Percentiles rank a stretch among this genome's conserved stretches.
Evolutionary conservation across 1,140 invertebrate species (phyloP).

Genomic region (Ephestia elutella): DNA sequence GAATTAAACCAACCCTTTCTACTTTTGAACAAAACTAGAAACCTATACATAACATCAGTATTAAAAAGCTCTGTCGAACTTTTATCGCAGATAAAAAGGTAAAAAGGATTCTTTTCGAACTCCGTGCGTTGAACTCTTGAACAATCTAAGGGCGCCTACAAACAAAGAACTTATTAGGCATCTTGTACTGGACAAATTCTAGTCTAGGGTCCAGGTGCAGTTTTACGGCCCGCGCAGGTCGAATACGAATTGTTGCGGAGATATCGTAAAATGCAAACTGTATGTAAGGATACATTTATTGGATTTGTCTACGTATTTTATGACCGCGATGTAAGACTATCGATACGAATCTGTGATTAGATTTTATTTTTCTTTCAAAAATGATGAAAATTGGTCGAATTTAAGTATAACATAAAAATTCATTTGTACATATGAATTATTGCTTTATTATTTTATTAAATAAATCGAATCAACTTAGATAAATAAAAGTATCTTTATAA

Average conservation of each 20-base stretch:
- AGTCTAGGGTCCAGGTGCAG: constrained; percentile 7
- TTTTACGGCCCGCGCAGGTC: constrained; percentile 23
- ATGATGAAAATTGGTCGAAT: too few relatives aligned
- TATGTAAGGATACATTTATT: constrained; percentile 13
- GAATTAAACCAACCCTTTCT: neutral
- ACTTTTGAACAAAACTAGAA: neutral
- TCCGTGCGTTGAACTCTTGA: constrained; percentile 13
- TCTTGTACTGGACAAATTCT: constrained; percentile 43
- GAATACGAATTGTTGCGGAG: constrained; percentile 59
- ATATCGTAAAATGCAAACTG: constrained; percentile 55
- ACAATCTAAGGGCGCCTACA: constrained; percentile 16
- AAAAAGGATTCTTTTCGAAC: neutral
- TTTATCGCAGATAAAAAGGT: constrained; percentile 5
- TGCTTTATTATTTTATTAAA: too few relatives aligned
- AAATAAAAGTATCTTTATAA: too few relatives aligned
- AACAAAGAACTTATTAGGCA: constrained; percentile 31
- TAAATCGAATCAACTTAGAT: too few relatives aligned
- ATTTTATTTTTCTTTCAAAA: too few relatives aligned
- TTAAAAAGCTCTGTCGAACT: neutral
- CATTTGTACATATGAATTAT: too few relatives aligned
- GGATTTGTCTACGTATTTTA: constrained; percentile 22
- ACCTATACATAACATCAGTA: neutral
- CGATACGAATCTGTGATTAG: too few relatives aligned
- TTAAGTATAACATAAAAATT: too few relatives aligned
- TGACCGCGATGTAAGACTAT: constrained; percentile 24